These are phyloP conservation scores for Acanthacorydalis orientalis DNA, from an alignment of 2,888 invertebrate species.

Conservation along the genomic window DNA sequence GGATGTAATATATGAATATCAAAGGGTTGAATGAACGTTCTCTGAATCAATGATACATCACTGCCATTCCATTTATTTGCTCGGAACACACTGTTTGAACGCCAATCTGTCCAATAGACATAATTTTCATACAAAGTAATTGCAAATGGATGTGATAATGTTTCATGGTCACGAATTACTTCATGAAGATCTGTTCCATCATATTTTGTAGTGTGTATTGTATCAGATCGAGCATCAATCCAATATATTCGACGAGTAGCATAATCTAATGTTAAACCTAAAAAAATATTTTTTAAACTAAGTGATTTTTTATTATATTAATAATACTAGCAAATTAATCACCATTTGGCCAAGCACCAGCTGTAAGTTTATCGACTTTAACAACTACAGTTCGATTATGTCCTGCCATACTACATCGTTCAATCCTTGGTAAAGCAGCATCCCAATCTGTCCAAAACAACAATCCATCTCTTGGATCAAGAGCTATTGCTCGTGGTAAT, in stretches of 20 bases:
- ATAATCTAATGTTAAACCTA: slow-evolving; percentile 52
- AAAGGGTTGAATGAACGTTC: slow-evolving; percentile 76
- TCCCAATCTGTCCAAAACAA: slow-evolving; percentile 88
- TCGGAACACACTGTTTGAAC: slow-evolving; percentile 67
- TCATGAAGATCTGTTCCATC: slow-evolving; percentile 54
- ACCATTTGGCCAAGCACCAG: slow-evolving; percentile 74
- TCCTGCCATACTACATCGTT: slow-evolving; percentile 67
- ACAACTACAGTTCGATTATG: slow-evolving; percentile 41
- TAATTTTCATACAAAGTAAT: slow-evolving; percentile 71
- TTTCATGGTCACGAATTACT: slow-evolving; percentile 55
- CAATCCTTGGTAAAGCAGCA: slow-evolving; percentile 58
- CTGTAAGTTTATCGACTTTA: slow-evolving; percentile 33
- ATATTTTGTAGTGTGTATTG: slow-evolving; percentile 71
- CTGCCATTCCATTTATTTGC: slow-evolving; percentile 80
- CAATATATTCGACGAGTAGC: slow-evolving; percentile 58
- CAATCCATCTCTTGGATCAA: slow-evolving; percentile 59
- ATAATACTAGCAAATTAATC: background rate
- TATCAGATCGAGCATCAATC: slow-evolving; percentile 79
- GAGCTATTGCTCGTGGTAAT: slow-evolving; percentile 65
- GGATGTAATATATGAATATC: slow-evolving; percentile 74
- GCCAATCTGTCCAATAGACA: slow-evolving; percentile 92
- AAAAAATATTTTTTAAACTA: background rate
- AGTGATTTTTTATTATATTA: background rate
- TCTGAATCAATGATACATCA: slow-evolving; percentile 60
- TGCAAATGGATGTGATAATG: slow-evolving; percentile 77